phyloP scores from a whole-genome alignment of 2,888 invertebrate genomes.

The Dioctria linearis region DNA sequence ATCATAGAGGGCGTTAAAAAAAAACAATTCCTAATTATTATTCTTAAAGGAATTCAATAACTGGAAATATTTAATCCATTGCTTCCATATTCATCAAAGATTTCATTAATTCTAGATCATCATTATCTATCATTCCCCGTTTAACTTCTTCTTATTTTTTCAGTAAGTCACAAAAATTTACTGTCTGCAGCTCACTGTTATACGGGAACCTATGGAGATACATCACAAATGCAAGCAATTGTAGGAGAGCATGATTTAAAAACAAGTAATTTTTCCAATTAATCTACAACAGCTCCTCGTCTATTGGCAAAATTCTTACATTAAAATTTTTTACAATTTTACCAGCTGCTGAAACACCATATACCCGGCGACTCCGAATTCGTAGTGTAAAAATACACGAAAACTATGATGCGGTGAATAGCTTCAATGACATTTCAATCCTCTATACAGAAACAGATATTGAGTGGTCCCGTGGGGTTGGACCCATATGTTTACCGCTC shows the following conservation, averaged over 20 bases:
- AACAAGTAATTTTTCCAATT: constrained; percentile 63
- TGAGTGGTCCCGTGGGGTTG: constrained; percentile 72
- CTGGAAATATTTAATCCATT: too few relatives aligned
- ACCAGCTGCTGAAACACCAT: constrained; percentile 59
- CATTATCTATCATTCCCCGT: background rate
- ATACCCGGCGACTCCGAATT: constrained; percentile 71
- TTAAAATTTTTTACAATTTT: background rate
- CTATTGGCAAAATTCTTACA: background rate
- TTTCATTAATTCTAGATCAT: background rate
- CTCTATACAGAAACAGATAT: constrained; percentile 71
- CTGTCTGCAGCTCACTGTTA: constrained; percentile 75
- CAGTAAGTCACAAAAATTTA: constrained; percentile 70
- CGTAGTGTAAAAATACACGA: constrained; percentile 70
- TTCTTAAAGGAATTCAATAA: too few relatives aligned
- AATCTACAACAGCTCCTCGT: too few relatives aligned
- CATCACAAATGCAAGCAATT: constrained; percentile 68
- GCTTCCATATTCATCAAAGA: too few relatives aligned
- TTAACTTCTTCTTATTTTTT: constrained; percentile 6
- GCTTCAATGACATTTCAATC: constrained; percentile 74
- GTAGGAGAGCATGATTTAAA: constrained; percentile 74
- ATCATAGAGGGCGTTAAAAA: too few relatives aligned
- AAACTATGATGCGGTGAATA: constrained; percentile 62
- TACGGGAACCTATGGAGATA: constrained; percentile 61
- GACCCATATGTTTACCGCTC: constrained; percentile 76
- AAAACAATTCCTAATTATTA: too few relatives aligned